Evolutionary conservation across 2,797 vertebrate species (phyloP), one percentile per base, ranked within the genome.

Genomic region (Pitangus sulphuratus): DNA sequence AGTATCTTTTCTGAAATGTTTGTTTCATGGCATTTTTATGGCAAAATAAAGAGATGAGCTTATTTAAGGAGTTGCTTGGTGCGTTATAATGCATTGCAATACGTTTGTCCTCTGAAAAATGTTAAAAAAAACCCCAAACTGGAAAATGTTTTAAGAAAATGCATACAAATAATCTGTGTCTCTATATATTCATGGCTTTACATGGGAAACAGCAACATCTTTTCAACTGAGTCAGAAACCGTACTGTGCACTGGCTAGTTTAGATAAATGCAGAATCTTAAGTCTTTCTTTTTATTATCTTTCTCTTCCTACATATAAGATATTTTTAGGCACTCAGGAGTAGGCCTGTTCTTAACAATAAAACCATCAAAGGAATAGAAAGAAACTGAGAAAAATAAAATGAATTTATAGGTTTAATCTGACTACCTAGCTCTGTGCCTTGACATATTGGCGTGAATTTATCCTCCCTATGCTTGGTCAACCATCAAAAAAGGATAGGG

Each of bases 271-370:
- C 42, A 48, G 84, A 69, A 88, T 58, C 62, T 87, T 87, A 60
- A 75, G 61, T 47, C 30, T 76, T 87, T 72, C 71, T 76, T 89
- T 85, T 83, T 37, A 84, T 91, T 84, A 75, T 56, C 54, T 89
- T 85, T 47, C 65, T 87, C 87, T 89, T 92, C 87, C 89, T 37
- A 90, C 79, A 70, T 65, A 13, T 9, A 50, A 84, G 60, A 26
- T 94, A 95, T 93, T 96, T 92, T 97, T 94, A 89, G 79, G 35
- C 22, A 31, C 22, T 71, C 28, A 7, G 71, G 68, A 85, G 40
- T 35, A 84, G 53, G 21, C 91, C 50, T 92, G 20, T 83, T 91
- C 69, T 92, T 85, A 81, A 57, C 68, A 85, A 22, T 56, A 53
- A 87, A 90, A 70, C 64, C 47, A 40, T 70, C 78, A 91, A 92